A percentile compares a stretch with the other conserved stretches of the same genome.
Evolutionary conservation across 2,797 vertebrate genomes (phyloP).

Genomic region (Pantherophis alleghaniensis): DNA sequence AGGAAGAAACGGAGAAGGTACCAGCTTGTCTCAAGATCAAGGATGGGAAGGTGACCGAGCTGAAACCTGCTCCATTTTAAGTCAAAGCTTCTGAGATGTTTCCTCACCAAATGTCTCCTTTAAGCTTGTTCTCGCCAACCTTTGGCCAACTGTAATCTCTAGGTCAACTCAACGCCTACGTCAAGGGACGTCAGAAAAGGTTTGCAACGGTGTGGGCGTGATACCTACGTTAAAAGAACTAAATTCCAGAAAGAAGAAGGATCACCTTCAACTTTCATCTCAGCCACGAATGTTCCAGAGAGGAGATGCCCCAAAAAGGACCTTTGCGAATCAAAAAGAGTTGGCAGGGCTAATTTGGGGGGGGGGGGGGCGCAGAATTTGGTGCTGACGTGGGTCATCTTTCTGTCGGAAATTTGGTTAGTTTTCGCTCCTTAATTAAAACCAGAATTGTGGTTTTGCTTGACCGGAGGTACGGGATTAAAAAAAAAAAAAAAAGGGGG

Average conservation of each 20-base stretch:
- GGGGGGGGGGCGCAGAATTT: too few relatives aligned
- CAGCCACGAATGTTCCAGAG: neutral
- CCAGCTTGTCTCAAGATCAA: neutral
- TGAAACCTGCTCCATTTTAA: neutral
- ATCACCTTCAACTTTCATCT: neutral
- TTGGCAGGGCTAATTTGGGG: neutral
- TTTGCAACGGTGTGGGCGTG: too few relatives aligned
- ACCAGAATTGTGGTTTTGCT: neutral
- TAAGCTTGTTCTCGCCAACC: neutral
- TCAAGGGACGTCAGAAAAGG: too few relatives aligned
- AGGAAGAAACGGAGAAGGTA: too few relatives aligned
- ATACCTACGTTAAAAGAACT: neutral
- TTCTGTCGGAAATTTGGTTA: rapidly evolving
- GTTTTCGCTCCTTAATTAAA: neutral
- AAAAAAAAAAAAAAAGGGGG: neutral
- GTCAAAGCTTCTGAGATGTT: neutral
- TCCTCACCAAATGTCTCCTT: neutral
- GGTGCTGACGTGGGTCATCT: rapidly evolving
- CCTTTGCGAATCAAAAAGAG: neutral
- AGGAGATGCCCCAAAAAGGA: neutral
- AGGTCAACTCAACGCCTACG: neutral
- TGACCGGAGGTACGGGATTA: neutral
- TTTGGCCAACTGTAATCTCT: neutral
- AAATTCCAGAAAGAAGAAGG: neutral
- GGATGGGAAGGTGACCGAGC: neutral